Conservation (phyloP, 2,888 invertebrate genomes). For the Spodoptera picta region DNA sequence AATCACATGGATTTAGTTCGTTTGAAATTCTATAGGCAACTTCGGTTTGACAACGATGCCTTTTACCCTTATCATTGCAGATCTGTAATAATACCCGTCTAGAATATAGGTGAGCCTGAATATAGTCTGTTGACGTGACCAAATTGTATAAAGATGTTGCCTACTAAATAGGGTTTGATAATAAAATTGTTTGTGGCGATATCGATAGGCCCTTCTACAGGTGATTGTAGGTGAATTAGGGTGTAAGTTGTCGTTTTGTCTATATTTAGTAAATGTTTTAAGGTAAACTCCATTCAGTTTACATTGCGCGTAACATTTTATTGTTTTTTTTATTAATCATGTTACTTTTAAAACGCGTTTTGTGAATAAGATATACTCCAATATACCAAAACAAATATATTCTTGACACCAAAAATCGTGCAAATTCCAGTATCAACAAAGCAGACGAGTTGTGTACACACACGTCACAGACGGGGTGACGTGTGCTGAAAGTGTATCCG, state of each 20-base stretch:
- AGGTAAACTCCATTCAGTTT: too few relatives aligned
- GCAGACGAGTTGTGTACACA: constrained; percentile 33
- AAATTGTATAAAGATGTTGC: constrained; percentile 44
- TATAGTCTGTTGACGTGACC: constrained; percentile 61
- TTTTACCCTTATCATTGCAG: constrained; percentile 66
- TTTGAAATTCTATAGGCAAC: constrained; percentile 66
- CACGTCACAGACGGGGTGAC: constrained; percentile 36
- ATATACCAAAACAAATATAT: too few relatives aligned
- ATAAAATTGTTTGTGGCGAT: constrained; percentile 42
- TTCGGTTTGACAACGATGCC: constrained; percentile 53
- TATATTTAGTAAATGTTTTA: neutral
- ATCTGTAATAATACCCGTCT: constrained; percentile 65
- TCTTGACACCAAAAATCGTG: too few relatives aligned
- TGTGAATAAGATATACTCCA: too few relatives aligned
- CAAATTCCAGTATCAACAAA: constrained; percentile 31
- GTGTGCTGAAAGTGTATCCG: constrained; percentile 48
- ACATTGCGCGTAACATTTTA: too few relatives aligned
- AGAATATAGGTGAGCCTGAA: constrained; percentile 53
- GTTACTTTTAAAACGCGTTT: too few relatives aligned
- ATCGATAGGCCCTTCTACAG: constrained; percentile 14
- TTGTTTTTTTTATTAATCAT: too few relatives aligned
- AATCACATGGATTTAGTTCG: constrained; percentile 61
- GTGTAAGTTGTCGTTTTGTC: constrained; percentile 1
- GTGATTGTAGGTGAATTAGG: constrained; percentile 17
- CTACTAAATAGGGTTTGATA: constrained; percentile 22